Evolutionary conservation across 2,888 invertebrate species (phyloP).

Genomic region (Eupithecia dodoneata): DNA sequence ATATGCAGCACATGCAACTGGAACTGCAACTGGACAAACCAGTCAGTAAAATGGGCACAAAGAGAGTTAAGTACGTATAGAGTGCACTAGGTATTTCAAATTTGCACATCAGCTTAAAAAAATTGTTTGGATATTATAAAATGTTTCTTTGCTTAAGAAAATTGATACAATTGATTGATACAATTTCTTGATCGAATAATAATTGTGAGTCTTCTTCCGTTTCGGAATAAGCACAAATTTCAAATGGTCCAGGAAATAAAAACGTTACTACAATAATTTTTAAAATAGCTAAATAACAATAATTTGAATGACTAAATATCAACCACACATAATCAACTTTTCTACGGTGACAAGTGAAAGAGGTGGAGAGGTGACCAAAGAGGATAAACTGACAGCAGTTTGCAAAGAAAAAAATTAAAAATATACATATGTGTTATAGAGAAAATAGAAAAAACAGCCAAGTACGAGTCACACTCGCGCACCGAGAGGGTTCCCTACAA

Average conservation of each 20-base stretch:
- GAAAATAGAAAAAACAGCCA: neutral
- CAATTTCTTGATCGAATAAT: neutral
- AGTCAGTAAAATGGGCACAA: neutral
- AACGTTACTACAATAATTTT: neutral
- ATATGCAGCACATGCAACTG: conserved; percentile 8
- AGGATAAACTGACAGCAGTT: neutral
- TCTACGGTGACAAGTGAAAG: neutral
- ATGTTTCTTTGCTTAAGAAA: neutral
- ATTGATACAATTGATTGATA: neutral
- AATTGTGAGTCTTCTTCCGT: neutral
- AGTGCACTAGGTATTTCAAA: neutral
- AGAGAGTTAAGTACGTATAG: neutral
- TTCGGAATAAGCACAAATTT: neutral
- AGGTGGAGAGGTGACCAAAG: too few relatives aligned
- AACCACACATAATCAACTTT: too few relatives aligned
- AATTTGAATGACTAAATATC: too few relatives aligned
- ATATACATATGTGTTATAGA: neutral
- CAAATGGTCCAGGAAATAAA: neutral
- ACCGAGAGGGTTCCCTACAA: neutral
- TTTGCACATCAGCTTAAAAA: neutral
- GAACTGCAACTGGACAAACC: neutral
- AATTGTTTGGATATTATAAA: neutral
- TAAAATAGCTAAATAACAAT: neutral
- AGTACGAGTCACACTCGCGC: neutral
- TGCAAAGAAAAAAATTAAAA: neutral